phyloP scores from a whole-genome alignment of 2,888 invertebrate species.

The Polymixis lichenea region DNA sequence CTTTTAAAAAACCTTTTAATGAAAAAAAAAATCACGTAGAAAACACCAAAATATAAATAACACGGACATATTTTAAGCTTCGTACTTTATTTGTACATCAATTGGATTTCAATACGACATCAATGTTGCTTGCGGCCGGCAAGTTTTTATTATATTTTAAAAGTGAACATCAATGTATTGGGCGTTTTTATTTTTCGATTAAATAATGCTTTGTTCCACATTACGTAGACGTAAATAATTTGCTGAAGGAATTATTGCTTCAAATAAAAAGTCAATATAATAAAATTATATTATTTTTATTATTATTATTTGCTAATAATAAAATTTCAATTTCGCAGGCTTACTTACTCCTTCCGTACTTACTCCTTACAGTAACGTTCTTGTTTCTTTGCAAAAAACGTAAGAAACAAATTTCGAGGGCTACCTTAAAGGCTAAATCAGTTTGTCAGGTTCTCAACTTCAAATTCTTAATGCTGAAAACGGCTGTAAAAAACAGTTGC shows the following conservation, averaged over 20 bases:
- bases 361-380: no score
- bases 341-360: no score
- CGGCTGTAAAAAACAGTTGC: neutral
- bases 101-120: constrained; percentile 49
- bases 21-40: constrained; percentile 1
- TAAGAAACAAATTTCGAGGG: neutral
- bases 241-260: neutral
- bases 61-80: constrained; percentile 31
- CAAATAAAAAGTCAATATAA: no score
- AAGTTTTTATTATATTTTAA: constrained; percentile 35
- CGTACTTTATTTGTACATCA: constrained; percentile 30
- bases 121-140: constrained; percentile 39
- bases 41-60: constrained; percentile 30
- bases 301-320: no score
- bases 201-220: neutral
- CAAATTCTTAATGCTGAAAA: neutral
- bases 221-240: neutral
- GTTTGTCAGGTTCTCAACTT: neutral
- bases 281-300: no score
- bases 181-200: constrained; percentile 1
- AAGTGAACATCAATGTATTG: constrained; percentile 2
- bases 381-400: neutral
- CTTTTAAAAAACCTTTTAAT: neutral
- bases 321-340: no score
- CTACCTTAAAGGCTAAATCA: neutral